Evolutionary conservation across 2,888 invertebrate genomes (phyloP).

Genomic region (Malthinus flaveolus): DNA sequence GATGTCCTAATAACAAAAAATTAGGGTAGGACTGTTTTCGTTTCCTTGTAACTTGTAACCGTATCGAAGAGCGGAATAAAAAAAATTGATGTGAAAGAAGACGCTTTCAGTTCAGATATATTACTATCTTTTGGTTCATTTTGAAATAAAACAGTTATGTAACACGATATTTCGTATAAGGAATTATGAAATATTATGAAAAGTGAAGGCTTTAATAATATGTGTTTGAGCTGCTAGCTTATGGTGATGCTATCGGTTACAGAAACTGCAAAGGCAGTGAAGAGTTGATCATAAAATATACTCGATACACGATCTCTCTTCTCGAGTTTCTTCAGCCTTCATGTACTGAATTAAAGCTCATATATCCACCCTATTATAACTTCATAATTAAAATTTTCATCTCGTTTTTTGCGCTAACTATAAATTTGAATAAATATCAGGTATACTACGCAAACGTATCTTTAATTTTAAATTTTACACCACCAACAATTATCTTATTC

Average conservation of each 20-base stretch:
- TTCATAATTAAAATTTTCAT: slow-evolving; percentile 19
- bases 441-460: too few relatives aligned
- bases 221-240: slow-evolving; percentile 28
- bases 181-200: slow-evolving; percentile 19
- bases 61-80: not conserved
- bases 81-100: not conserved
- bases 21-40: not conserved
- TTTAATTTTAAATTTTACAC: too few relatives aligned
- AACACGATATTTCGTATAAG: slow-evolving; percentile 3
- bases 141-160: not conserved
- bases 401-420: not conserved
- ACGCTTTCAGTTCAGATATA: not conserved
- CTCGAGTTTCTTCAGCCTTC: slow-evolving; percentile 31
- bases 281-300: slow-evolving; percentile 37
- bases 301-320: slow-evolving; percentile 33
- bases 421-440: not conserved
- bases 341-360: slow-evolving; percentile 16
- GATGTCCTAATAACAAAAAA: not conserved
- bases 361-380: slow-evolving; percentile 25
- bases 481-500: too few relatives aligned
- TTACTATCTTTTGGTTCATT: not conserved
- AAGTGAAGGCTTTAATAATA: slow-evolving; percentile 19
- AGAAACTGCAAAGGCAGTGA: slow-evolving; percentile 36
- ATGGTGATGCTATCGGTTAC: slow-evolving; percentile 34
- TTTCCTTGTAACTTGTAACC: not conserved